Evolutionary conservation across 2,113 vertebrate species (phyloP).

Genomic region (Tupaia chinensis): DNA sequence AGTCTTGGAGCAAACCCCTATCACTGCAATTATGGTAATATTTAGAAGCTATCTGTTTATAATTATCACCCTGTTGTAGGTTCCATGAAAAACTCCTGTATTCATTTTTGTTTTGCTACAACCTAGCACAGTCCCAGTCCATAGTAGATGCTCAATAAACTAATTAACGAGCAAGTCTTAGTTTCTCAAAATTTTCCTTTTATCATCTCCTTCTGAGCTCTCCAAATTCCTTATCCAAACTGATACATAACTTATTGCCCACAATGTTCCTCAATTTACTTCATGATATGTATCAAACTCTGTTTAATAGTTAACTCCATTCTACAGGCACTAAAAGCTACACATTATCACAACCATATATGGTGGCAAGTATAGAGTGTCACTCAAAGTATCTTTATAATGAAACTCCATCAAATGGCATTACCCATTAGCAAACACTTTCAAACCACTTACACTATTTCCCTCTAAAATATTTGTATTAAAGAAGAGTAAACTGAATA

Average conservation of each 20-base stretch:
- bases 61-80: background rate
- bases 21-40: background rate
- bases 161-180: background rate
- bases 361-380: background rate
- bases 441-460: background rate
- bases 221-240: background rate
- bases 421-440: background rate
- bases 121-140: background rate
- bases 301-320: background rate
- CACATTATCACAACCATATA: background rate
- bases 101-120: background rate
- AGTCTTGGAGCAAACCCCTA: background rate
- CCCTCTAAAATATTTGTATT: background rate
- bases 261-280: background rate
- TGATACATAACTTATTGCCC: background rate
- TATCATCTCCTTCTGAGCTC: background rate
- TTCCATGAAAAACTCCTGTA: background rate
- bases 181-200: background rate
- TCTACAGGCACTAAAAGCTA: background rate
- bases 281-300: background rate
- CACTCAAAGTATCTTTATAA: conserved; percentile 39
- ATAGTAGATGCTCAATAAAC: background rate
- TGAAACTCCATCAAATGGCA: background rate
- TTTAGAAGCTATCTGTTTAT: background rate
- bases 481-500: background rate